Evolutionary conservation across 2,797 vertebrate genomes (phyloP).

Genomic region (Zenarchopterus dispar): DNA sequence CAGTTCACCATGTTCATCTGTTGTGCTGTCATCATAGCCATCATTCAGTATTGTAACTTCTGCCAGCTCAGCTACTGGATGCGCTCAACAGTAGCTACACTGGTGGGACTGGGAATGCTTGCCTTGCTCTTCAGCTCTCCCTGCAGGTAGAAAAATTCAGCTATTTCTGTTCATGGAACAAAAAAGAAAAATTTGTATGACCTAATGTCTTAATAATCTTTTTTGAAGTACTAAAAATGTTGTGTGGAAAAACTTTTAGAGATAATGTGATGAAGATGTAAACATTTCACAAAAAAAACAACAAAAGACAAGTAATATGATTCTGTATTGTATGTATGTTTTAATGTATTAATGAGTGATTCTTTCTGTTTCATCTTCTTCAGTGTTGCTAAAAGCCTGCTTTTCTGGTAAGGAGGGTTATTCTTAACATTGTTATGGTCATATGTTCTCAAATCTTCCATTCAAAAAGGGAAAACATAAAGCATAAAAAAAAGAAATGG

Average conservation of each 20-base stretch:
- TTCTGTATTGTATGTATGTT: not conserved
- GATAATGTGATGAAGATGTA: not conserved
- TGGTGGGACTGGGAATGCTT: slow-evolving; percentile 87
- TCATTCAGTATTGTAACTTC: slow-evolving; percentile 98
- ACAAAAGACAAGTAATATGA: no score
- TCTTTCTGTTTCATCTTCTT: slow-evolving; percentile 48
- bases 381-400: slow-evolving; percentile 60
- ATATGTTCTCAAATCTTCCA: no score
- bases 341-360: slow-evolving; percentile 8
- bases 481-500: not conserved
- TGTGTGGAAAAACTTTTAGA: not conserved
- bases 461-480: not conserved
- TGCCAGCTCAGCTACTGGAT: slow-evolving; percentile 99
- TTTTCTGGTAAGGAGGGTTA: slow-evolving; percentile 62
- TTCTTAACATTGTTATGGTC: not conserved
- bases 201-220: no score
- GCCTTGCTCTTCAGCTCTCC: slow-evolving; percentile 87
- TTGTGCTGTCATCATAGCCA: slow-evolving; percentile 90
- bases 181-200: not conserved
- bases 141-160: slow-evolving; percentile 70
- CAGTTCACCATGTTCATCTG: slow-evolving; percentile 93
- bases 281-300: no score
- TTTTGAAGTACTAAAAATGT: not conserved
- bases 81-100: slow-evolving; percentile 90
- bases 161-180: not conserved